Conservation (phyloP, 2,113 vertebrate species). For the Ovibos moschatus region DNA sequence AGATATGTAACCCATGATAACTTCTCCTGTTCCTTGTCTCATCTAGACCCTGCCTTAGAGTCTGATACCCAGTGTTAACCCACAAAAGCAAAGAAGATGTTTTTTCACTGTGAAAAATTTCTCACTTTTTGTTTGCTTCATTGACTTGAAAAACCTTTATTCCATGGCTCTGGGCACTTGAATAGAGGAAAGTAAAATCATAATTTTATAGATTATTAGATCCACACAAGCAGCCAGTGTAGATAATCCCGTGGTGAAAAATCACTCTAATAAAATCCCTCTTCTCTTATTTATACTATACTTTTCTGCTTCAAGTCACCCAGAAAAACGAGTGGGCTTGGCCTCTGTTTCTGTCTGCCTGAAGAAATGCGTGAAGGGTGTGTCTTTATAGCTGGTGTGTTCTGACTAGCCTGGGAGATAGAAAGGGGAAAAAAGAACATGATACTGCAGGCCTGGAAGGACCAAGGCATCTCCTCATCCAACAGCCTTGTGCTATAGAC, state of each 20-base stretch:
- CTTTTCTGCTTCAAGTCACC: not conserved
- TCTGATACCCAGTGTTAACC: not conserved
- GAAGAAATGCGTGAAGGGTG: not conserved
- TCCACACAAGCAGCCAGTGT: not conserved
- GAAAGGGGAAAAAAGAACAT: not conserved
- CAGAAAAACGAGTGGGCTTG: not conserved
- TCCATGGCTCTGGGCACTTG: not conserved
- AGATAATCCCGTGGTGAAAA: not conserved
- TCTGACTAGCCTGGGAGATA: not conserved
- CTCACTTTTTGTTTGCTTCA: not conserved
- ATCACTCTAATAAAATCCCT: not conserved
- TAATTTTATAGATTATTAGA: not conserved
- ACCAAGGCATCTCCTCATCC: fast-evolving
- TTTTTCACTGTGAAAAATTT: not conserved
- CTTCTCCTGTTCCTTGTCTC: not conserved
- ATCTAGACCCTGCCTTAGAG: not conserved
- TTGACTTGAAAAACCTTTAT: not conserved
- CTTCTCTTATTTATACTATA: not conserved
- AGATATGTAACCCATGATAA: not conserved
- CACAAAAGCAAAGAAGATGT: not conserved
- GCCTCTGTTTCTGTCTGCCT: not conserved
- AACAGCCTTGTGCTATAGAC: not conserved
- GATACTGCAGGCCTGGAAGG: not conserved
- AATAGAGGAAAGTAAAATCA: not conserved
- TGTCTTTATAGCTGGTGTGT: not conserved